These are phyloP conservation scores for Heliconius cydno DNA, from an alignment of 2,888 invertebrate species.

Conservation along the genomic window DNA sequence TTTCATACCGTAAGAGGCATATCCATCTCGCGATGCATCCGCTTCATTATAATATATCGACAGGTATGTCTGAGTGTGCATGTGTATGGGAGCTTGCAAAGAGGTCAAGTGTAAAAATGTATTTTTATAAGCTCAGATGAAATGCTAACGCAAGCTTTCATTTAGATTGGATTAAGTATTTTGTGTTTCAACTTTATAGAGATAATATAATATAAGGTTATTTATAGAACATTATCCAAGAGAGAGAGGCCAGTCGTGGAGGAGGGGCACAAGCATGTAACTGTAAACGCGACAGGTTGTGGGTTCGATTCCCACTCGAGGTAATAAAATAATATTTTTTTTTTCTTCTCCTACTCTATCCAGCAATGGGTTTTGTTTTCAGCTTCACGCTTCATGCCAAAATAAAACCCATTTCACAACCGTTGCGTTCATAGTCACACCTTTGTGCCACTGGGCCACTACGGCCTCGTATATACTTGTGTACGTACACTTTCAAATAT, in stretches of 20 bases:
- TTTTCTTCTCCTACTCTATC: too few relatives aligned
- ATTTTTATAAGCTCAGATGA: slow-evolving; percentile 22
- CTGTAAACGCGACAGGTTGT: too few relatives aligned
- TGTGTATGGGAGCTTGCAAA: slow-evolving; percentile 3
- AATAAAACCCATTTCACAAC: too few relatives aligned
- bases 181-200: not conserved
- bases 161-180: slow-evolving; percentile 2
- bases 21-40: slow-evolving; percentile 23
- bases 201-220: not conserved
- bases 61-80: not conserved
- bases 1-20: not conserved
- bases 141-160: slow-evolving; percentile 4
- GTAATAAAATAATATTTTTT: too few relatives aligned
- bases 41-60: slow-evolving; percentile 23
- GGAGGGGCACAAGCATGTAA: not conserved
- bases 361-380: too few relatives aligned
- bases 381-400: too few relatives aligned
- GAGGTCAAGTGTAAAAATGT: slow-evolving; percentile 29
- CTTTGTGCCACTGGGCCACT: too few relatives aligned
- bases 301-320: too few relatives aligned
- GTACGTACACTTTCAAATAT: not conserved
- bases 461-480: not conserved
- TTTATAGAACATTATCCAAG: not conserved
- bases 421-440: too few relatives aligned
- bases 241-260: not conserved